Percentiles rank a stretch among this genome's conserved stretches.
These are phyloP conservation scores for Atta colombica DNA, from an alignment of 1,140 invertebrate species.

Conservation along the genomic window DNA sequence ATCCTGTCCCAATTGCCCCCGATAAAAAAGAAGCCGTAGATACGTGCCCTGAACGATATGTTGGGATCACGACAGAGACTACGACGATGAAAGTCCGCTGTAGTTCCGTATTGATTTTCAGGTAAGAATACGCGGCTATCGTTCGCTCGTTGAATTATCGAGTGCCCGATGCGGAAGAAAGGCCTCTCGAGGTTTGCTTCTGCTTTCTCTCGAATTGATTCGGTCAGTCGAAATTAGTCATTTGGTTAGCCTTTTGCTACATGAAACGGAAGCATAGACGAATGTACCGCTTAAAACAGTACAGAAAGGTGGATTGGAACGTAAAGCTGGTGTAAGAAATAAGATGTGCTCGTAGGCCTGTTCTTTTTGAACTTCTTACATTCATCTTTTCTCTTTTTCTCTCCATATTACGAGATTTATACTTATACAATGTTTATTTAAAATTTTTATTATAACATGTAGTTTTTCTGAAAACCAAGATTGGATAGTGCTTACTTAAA, in stretches of 20 bases:
- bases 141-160: slow-evolving; percentile 54
- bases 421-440: too few relatives aligned
- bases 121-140: slow-evolving; percentile 56
- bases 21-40: slow-evolving; percentile 17
- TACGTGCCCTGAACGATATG: slow-evolving; percentile 36
- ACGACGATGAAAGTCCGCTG: not conserved
- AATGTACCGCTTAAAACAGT: slow-evolving; percentile 2
- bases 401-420: too few relatives aligned
- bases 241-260: slow-evolving; percentile 9
- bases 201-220: slow-evolving; percentile 10
- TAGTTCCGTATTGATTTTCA: slow-evolving; percentile 61
- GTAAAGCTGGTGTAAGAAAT: too few relatives aligned
- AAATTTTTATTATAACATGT: too few relatives aligned
- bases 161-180: slow-evolving; percentile 29
- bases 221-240: slow-evolving; percentile 3
- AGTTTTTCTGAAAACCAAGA: too few relatives aligned
- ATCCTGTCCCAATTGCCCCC: slow-evolving; percentile 31
- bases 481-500: too few relatives aligned
- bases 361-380: too few relatives aligned
- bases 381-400: too few relatives aligned
- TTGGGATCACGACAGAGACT: not conserved
- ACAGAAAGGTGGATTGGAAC: not conserved
- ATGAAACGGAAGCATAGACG: slow-evolving; percentile 20
- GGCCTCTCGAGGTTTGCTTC: slow-evolving; percentile 17
- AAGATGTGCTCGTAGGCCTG: too few relatives aligned